Evolutionary conservation across 2,888 invertebrate species (phyloP).

Genomic region (Lepidocyrtoides sp.): DNA sequence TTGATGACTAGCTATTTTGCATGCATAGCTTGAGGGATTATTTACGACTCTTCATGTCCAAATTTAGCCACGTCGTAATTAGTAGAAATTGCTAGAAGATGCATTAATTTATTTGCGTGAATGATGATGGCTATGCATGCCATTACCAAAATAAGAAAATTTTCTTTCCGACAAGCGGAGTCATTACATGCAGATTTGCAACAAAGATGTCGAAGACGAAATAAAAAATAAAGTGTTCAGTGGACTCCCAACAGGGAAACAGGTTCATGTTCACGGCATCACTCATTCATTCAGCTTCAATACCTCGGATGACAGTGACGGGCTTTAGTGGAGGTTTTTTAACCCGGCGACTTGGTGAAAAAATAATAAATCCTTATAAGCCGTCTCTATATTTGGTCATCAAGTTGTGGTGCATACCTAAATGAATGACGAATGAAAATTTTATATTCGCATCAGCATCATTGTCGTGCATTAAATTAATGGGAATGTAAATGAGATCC

Average conservation of each 20-base stretch:
- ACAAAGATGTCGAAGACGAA: background rate
- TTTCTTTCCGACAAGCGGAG: background rate
- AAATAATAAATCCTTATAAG: slow-evolving; percentile 72
- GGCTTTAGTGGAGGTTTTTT: background rate
- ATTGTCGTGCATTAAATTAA: slow-evolving; percentile 27
- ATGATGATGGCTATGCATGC: background rate
- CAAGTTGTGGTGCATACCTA: background rate
- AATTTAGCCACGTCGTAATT: slow-evolving; percentile 61
- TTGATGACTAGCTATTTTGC: slow-evolving; percentile 26
- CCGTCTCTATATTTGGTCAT: slow-evolving; percentile 50
- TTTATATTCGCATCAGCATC: slow-evolving; percentile 27
- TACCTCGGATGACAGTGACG: slow-evolving; percentile 23
- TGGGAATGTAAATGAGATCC: slow-evolving; percentile 33
- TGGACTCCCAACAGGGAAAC: slow-evolving; percentile 66
- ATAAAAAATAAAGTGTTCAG: slow-evolving; percentile 2
- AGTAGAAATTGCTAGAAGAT: slow-evolving; percentile 23
- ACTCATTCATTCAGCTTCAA: background rate
- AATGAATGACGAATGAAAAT: slow-evolving; percentile 24
- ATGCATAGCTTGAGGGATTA: background rate
- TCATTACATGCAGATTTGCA: background rate
- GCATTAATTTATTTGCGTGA: slow-evolving; percentile 2
- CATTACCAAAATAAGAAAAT: background rate
- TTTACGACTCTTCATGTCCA: slow-evolving; percentile 56
- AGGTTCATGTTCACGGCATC: slow-evolving; percentile 41
- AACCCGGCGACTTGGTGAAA: slow-evolving; percentile 17